These are phyloP conservation scores for Nephrotoma flavescens DNA, from an alignment of 2,888 invertebrate species.

Conservation along the genomic window DNA sequence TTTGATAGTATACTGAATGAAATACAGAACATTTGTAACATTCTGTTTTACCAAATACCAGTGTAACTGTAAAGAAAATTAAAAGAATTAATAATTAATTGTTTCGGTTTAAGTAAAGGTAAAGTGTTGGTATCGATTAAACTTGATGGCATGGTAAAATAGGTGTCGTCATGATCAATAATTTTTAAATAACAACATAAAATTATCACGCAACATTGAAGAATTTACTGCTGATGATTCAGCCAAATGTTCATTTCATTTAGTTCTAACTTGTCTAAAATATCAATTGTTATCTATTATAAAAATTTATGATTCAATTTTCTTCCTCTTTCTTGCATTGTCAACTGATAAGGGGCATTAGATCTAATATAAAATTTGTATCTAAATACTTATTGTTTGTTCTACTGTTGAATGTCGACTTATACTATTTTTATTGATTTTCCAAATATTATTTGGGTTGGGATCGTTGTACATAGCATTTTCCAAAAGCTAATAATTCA, in stretches of 20 bases:
- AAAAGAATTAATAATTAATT: not conserved
- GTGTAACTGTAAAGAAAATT: slow-evolving; percentile 16
- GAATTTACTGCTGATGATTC: not conserved
- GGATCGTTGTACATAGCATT: not conserved
- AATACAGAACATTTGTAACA: slow-evolving; percentile 64
- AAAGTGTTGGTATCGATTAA: not conserved
- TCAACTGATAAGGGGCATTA: not conserved
- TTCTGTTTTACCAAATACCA: slow-evolving; percentile 34
- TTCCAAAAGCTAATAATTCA: not conserved
- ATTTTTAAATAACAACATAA: not conserved
- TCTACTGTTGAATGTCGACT: not conserved
- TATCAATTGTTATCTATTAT: not conserved
- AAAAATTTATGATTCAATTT: not conserved
- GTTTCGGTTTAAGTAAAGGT: not conserved
- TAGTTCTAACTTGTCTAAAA: not conserved
- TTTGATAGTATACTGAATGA: slow-evolving; percentile 34
- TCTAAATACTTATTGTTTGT: not conserved
- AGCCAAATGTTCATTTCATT: not conserved
- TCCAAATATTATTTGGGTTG: not conserved
- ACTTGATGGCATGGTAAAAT: not conserved
- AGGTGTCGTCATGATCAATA: not conserved
- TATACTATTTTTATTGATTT: not conserved
- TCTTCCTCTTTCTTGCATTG: not conserved
- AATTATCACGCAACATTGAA: not conserved
- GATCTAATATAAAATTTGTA: not conserved